Evolutionary conservation across 2,888 invertebrate genomes (phyloP).

Genomic region (Zaprionus lineosus): DNA sequence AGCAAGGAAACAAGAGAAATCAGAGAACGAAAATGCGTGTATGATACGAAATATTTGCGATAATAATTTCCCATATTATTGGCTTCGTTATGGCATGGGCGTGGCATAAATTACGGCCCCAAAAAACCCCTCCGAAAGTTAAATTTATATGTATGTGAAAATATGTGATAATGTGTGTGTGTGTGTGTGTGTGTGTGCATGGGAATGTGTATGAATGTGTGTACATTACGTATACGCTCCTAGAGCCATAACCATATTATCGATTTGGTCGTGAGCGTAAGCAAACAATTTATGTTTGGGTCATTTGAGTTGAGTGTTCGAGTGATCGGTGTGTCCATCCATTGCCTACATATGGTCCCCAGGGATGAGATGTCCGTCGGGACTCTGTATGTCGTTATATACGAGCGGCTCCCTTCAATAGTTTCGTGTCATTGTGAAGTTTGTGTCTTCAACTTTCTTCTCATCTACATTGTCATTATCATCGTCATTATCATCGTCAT

Average conservation of each 20-base stretch:
- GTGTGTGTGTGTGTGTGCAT: no score
- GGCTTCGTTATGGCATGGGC: slow-evolving; percentile 67
- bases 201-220: slow-evolving; percentile 1
- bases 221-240: slow-evolving; percentile 41
- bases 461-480: no score
- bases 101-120: slow-evolving; percentile 68
- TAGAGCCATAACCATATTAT: slow-evolving; percentile 24
- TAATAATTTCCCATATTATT: slow-evolving; percentile 74
- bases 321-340: neutral
- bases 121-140: slow-evolving; percentile 2
- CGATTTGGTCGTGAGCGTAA: slow-evolving; percentile 29
- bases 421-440: neutral
- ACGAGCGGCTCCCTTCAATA: no score
- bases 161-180: slow-evolving; percentile 39
- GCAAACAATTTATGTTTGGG: slow-evolving; percentile 31
- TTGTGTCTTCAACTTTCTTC: neutral
- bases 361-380: no score
- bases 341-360: slow-evolving; percentile 29
- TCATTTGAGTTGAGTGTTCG: slow-evolving; percentile 9
- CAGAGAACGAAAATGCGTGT: slow-evolving; percentile 48
- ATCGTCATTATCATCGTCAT: no score
- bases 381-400: no score
- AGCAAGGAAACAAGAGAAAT: slow-evolving; percentile 47
- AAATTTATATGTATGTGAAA: slow-evolving; percentile 22
- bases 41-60: slow-evolving; percentile 59